Evolutionary conservation across 2,888 invertebrate species (phyloP).

Genomic region (Mantis religiosa): DNA sequence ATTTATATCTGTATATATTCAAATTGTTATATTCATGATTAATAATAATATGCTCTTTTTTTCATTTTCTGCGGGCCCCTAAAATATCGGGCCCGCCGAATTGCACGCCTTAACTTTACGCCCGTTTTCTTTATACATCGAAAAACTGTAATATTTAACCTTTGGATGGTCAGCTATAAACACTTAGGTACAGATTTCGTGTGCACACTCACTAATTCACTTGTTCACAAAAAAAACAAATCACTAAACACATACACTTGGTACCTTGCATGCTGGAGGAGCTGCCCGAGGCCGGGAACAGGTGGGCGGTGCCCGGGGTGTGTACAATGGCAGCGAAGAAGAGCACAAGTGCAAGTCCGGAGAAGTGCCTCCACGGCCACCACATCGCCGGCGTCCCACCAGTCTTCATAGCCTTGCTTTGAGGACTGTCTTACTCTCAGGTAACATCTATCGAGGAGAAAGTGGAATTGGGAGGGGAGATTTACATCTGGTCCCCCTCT

Average conservation of each 20-base stretch:
- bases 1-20: too few species aligned
- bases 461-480: not conserved
- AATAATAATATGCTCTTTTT: too few species aligned
- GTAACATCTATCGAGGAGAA: not conserved
- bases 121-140: too few species aligned
- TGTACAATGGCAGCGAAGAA: not conserved
- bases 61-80: too few species aligned
- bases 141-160: too few species aligned
- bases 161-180: too few species aligned
- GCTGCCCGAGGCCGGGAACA: constrained; percentile 9
- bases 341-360: not conserved
- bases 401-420: not conserved
- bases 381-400: not conserved
- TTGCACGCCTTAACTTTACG: too few species aligned
- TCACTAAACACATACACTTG: not conserved
- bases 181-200: too few species aligned
- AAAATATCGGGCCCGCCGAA: too few species aligned
- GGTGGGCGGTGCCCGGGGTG: constrained; percentile 11
- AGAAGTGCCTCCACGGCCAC: not conserved
- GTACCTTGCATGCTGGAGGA: not conserved
- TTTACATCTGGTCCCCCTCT: not conserved
- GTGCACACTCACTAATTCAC: too few species aligned
- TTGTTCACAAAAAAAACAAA: too few species aligned
- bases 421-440: not conserved
- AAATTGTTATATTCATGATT: too few species aligned